phyloP scores from a whole-genome alignment of 2,888 invertebrate genomes.

The Tridacna crocea region DNA sequence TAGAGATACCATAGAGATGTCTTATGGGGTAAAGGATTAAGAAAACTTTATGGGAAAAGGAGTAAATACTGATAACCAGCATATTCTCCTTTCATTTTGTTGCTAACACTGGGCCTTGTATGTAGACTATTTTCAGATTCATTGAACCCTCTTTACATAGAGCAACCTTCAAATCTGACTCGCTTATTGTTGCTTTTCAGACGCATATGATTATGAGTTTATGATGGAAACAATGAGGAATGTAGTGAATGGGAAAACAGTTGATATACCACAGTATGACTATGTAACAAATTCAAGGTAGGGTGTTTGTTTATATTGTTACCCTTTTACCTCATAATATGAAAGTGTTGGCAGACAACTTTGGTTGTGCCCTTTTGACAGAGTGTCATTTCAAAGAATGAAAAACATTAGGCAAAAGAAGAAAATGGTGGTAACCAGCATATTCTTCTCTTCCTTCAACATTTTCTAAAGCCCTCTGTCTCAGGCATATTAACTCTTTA shows the following conservation, averaged over 20 bases:
- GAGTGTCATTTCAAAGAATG: neutral
- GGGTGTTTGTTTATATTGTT: conserved; percentile 71
- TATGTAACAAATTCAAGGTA: conserved; percentile 95
- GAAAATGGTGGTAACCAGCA: conserved; percentile 4
- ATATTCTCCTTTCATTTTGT: no score
- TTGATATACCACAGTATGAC: conserved; percentile 96
- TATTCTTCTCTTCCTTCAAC: neutral
- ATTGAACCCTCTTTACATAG: no score
- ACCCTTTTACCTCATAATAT: neutral
- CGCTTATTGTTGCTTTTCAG: conserved; percentile 83
- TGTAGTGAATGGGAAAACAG: conserved; percentile 93
- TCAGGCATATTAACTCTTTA: no score
- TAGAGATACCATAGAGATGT: no score
- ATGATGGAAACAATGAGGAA: conserved; percentile 92
- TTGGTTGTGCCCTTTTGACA: neutral
- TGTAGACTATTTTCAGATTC: no score
- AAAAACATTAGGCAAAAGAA: neutral
- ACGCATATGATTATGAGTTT: conserved; percentile 96
- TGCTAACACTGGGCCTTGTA: no score
- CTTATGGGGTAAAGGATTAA: no score
- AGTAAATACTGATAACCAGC: no score
- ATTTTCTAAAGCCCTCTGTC: no score
- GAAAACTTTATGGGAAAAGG: no score
- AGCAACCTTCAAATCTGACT: no score
- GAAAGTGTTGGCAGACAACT: neutral